Evolutionary conservation across 2,113 vertebrate genomes (phyloP), one percentile per base, ranked within the genome.

Genomic region (Nyctibius bracteatus): DNA sequence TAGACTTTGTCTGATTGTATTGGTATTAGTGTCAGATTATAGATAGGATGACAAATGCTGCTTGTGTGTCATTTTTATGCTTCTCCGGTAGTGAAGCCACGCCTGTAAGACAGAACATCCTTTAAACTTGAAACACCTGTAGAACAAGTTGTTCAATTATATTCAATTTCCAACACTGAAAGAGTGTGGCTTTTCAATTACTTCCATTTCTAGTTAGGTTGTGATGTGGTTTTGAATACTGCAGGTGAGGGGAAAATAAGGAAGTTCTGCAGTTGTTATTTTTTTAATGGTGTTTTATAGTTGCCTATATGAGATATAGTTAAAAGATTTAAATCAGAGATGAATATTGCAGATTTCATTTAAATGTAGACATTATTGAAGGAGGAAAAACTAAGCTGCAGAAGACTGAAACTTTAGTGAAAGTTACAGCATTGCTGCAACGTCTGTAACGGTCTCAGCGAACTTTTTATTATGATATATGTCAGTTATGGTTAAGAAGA

Each of bases 71-170:
- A 59, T 66, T 92, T 94, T 59, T 94, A n/a, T 55, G 80, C 51
- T 88, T 83, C 81, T 55, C 19, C 1, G 6, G 59, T 93, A 73
- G 63, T 39, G 43, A 81, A 51, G 86, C 90, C 94, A 90, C 90
- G 84, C 96, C 96, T 95, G 63, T 81, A 88, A 80, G 20, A 80
- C n/a, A 78, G 85, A 93, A 55, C 80, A 94, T 95, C 94, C 65
- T 94, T 84, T 73, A 74, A 94, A 96, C 95, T 88, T 84, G 96
- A 95, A 96, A 88, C 90, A 93, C 96, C 96, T 94, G 96, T 96
- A 93, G 71, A 96, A 96, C 96, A 83, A 90, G 96, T 96, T 95
- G 71, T 86, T 93, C 88, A 77, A 72, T 95, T 92, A 82, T 73
- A 63, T 77, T 90, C 44, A 30, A 28, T 96, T 96, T 94, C 65